Base-by-base conservation (phyloP, 2,113 vertebrate species). In the Cheilinus undulatus region DNA sequence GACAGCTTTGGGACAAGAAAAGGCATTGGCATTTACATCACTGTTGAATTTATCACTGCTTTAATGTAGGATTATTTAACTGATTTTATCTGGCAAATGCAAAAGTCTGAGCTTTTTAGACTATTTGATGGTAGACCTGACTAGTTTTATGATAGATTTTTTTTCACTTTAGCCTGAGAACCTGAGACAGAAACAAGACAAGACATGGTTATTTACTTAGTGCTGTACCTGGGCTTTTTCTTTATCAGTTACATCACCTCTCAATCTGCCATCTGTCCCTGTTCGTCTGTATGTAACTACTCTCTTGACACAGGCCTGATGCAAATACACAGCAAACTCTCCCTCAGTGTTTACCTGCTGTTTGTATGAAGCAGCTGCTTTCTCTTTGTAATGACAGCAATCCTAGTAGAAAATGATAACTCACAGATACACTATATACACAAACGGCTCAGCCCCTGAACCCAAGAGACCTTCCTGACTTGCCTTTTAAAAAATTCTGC, bases 361-460 rank as follows among this genome's bases (percentile, higher is more conserved):
- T 74, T 81, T 69, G 66, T 79, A 45, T 62, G 67, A 76, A 64
- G 80, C 86, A 90, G 86, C 84, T 84, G 76, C 69, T 69, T 65
- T 64, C 38, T 77, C 74, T 86, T 86, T 88, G 69, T 85, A 7
- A 50, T 54, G 60, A 87, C 27, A 27, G 24, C 82, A 84, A 87
- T 80, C 80, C 76, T 17, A 22, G 34, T 30, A 36, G 28, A 59
- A 80, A 78, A 74, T 78, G 34, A 84, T 78, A 77, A 14, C 36
- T 28, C 45, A 65, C 57, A 49, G 50, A 51, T 36, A 62, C 30
- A 57, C 9, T 32, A 38, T 12, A 40, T 22, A 59, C 30, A 30
- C 46, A 43, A 51, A 52, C 26, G 24, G 17, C 27, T 40, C 51
- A 24, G 43, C 69, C 76, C 61, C 54, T 83, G 83, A 69, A 69